Evolutionary conservation across 2,113 vertebrate species (phyloP), one percentile per base, ranked within the genome.

Genomic region (Equus przewalskii): DNA sequence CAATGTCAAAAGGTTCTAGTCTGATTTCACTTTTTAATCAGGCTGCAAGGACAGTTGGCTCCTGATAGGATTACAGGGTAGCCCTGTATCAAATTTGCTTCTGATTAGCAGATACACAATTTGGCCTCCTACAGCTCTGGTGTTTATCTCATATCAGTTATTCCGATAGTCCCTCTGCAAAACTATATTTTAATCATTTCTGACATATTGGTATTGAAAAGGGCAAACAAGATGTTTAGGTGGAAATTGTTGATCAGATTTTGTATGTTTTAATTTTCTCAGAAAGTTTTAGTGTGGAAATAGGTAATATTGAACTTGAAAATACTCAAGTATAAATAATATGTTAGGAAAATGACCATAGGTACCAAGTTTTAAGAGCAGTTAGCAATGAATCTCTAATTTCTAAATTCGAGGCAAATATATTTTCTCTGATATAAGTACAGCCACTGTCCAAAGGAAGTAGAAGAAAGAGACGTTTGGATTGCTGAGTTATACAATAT

Each of bases 11-110:
- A 89, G 46, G 0, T 79, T 94, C 14, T 0, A 7, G 6, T 89
- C 21, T 92, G 79, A 96, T 89, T 93, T 96, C 44, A 79, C 72
- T 85, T 94, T 92, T 62, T 93, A 89, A 95, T 97, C 56, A 96
- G 78, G 60, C 62, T 79, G 14, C 16, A 82, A 72, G 19, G 72
- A 86, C 62, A n/a, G 19, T 89, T 96, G 44, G 18, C 7, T 30
- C 73, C 69, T 78, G 56, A 64, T 65, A 93, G 73, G 73, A 82
- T 93, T 86, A 96, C 26, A 41, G 44, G 14, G 7, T 65, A 30
- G 10, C 5, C 93, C 94, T 94, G 56, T 82, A 69, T 96, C 64
- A 93, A 33, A 89, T 91, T 94, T 69, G 73, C 49, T 94, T 93
- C 62, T 75, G 67, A 91, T 79, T 83, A 96, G 30, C 56, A 89